These are phyloP conservation scores for Palythoa caribaeorum DNA, from an alignment of 92 coral and sea anemone species.

Conservation along the genomic window DNA sequence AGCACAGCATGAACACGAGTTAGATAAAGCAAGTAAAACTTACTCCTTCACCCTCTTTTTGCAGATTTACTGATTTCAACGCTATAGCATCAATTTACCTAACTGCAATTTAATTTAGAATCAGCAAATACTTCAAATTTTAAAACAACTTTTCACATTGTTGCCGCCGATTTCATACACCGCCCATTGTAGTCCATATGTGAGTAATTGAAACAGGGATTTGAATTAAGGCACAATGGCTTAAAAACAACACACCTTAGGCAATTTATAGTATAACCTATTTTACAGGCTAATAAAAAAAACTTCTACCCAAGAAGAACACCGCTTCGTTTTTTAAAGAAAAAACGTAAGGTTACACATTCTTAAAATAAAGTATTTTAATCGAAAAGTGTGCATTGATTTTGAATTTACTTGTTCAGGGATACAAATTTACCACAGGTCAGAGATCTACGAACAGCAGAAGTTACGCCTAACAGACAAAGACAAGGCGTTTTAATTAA, in stretches of 20 bases:
- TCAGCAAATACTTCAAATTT: background rate
- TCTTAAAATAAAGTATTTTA: background rate
- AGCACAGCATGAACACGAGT: background rate
- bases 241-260: constrained; percentile 2
- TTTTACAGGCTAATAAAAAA: background rate
- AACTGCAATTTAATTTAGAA: background rate
- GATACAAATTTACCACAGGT: background rate
- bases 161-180: background rate
- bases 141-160: background rate
- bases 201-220: background rate
- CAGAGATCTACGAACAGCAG: background rate
- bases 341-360: background rate
- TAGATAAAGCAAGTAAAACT: background rate
- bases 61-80: background rate
- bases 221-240: constrained; percentile 1
- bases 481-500: background rate
- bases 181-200: background rate
- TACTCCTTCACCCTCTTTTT: background rate
- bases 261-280: background rate
- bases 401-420: background rate
- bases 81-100: background rate
- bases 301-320: background rate
- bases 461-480: constrained; percentile 1
- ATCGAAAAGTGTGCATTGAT: background rate
- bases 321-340: background rate